Evolutionary conservation across 2,888 invertebrate genomes (phyloP), one percentile per base, ranked within the genome.

Genomic region (Siphlonurus alternatus): DNA sequence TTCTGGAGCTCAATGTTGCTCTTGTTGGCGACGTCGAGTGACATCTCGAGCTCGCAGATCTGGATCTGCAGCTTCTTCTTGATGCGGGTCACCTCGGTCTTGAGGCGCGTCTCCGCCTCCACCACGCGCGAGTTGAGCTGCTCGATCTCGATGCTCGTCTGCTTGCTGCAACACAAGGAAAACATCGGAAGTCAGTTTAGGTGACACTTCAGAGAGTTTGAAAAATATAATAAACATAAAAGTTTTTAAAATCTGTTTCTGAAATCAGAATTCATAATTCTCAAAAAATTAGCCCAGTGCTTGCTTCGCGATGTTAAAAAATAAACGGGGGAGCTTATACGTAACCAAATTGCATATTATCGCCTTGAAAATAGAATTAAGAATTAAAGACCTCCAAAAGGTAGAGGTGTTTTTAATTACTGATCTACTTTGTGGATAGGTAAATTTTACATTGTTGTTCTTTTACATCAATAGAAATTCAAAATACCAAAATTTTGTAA

Each of bases 31-130:
- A 94, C 92, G 79, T 97, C 97, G 78, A 99, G 85, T 65, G 93
- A 90, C 82, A 96, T 85, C 78, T 96, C 96, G 74, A 97, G 81
- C 78, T 97, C 96, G 72, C 95, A 95, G 79, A 97, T 96, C 75
- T 93, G 93, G 76, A 95, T 90, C 81, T 95, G 95, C 76, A 95
- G 82, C 89, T 97, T 97, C 93, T 97, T 97, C 89, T 96, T 96
- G 81, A 97, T 91, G 79, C 96, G 92, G 70, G 86, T 84, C 65
- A 97, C 92, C 79, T 97, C 96, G 73, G 93, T 88, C 85, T 95
- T 95, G 77, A 97, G 82, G 78, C 87, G 92, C 71, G 93, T 93
- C 80, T 97, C 96, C 69, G 95, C 94, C 76, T 97, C 96, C 67
- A 93, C 90, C 71, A 97, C 89, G 72, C 96, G 93, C 72, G 93